Base-by-base conservation (phyloP, 1,140 invertebrate genomes). In the Penaeus vannamei region DNA sequence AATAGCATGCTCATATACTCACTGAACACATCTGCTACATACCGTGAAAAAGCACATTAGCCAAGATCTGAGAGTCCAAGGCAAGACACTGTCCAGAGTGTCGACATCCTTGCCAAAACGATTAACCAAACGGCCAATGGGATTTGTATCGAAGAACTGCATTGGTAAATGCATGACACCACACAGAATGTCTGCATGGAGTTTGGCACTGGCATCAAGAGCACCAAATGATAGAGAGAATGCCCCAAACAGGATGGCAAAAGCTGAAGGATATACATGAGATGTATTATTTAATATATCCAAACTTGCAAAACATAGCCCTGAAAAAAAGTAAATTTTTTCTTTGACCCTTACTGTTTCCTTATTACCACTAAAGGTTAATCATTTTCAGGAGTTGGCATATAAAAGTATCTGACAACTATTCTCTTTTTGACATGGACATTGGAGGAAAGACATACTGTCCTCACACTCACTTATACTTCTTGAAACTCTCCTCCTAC, bases 71-170 rank as follows among this genome's bases (percentile, higher is more conserved):
- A 94, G 82, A 81, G 91, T 93, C 85, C 91, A 90, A 23, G 93
- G 93, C 69, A 94, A 91, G 10, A 91, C 91, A 42, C 91, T 91
- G 90, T 94, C 93, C 59, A 92, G 84, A n/a, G 90, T 92, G 20
- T 94, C 93, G 92, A 95, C 92, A 90, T 95, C 94, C 88, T 93
- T 94, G 19, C 93, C 92, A 90, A 94, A 94, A 53, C 94, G 87
- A 92, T 94, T 94, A 29, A 94, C 86, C 59, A 94, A 93, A 59
- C 94, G 92, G 26, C 94, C 97, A 7, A 95, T 95, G 2, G 96
- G 96, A 93, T 97, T 98, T 20, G 94, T 94, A 92, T 97, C 96
- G 93, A 97, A 97, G 94, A 97, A 97, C 82, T 93, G 93, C 93
- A 96, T 95, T 46, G 96, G 95, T 91, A 94, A 94, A 85, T 93